Percentiles rank a stretch among this genome's conserved stretches.
Conservation (phyloP, 2,113 vertebrate species). For the Rattus rattus region DNA sequence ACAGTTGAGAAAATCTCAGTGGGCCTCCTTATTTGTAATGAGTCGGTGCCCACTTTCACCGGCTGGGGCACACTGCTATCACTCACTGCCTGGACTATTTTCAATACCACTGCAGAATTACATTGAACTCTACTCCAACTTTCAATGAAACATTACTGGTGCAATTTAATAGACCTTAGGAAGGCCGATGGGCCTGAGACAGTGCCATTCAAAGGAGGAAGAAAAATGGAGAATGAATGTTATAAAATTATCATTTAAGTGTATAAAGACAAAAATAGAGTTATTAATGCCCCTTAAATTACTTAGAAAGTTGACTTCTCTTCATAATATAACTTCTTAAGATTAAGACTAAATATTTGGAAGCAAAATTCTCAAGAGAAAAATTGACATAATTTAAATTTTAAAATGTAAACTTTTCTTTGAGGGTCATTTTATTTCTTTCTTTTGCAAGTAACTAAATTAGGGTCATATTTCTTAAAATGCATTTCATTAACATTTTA, state of each 20-base stretch:
- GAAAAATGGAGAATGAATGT: background rate
- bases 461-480: conserved; percentile 46
- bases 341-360: background rate
- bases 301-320: background rate
- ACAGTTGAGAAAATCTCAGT: conserved; percentile 40
- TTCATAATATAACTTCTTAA: conserved; percentile 2
- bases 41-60: background rate
- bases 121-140: background rate
- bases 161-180: background rate
- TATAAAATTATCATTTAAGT: background rate
- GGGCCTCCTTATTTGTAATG: background rate
- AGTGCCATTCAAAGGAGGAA: background rate
- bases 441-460: conserved; percentile 41
- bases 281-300: conserved; percentile 18
- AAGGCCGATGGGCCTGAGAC: background rate
- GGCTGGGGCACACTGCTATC: background rate
- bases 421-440: background rate
- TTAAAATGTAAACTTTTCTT: background rate
- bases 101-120: background rate
- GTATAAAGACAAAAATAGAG: background rate
- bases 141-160: background rate
- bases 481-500: conserved; percentile 11
- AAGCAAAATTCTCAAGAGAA: conserved; percentile 39
- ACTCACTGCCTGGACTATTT: background rate
- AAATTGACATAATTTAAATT: background rate